These are phyloP conservation scores for Synaphobranchus kaupii DNA, from an alignment of 2,797 vertebrate species.

Conservation along the genomic window DNA sequence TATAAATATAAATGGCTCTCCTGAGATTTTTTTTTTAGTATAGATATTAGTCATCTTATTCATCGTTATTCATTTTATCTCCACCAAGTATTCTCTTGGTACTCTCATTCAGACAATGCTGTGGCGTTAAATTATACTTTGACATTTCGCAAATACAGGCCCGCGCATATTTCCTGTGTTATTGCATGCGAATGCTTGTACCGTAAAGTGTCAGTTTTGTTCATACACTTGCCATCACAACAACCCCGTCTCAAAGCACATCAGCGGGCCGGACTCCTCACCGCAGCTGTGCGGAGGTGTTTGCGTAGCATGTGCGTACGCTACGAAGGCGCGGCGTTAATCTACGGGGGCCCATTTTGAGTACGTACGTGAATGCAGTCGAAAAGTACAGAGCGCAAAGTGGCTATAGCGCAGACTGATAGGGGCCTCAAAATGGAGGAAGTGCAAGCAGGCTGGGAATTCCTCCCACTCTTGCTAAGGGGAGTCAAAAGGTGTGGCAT, in stretches of 20 bases:
- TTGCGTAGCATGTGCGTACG: neutral
- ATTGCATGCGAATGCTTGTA: neutral
- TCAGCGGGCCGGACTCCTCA: neutral
- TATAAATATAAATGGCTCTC: neutral
- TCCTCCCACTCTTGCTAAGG: no score
- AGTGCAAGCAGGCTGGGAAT: neutral
- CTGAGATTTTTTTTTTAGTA: neutral
- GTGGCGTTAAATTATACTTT: neutral
- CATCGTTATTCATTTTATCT: constrained; percentile 9
- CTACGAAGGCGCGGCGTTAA: neutral
- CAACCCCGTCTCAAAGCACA: neutral
- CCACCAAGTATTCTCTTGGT: neutral
- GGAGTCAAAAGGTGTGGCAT: no score
- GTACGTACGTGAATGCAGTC: neutral
- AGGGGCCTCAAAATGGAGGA: neutral
- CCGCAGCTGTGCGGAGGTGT: neutral
- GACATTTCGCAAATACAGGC: constrained; percentile 16
- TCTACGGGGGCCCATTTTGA: neutral
- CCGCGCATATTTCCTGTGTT: neutral
- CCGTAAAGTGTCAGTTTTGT: neutral
- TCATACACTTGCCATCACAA: neutral
- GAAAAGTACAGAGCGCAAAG: neutral
- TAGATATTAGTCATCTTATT: neutral
- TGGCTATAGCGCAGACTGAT: neutral
- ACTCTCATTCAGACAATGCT: neutral